These are phyloP conservation scores for Hemibagrus wyckioides DNA, from an alignment of 2,113 vertebrate species.

Conservation along the genomic window DNA sequence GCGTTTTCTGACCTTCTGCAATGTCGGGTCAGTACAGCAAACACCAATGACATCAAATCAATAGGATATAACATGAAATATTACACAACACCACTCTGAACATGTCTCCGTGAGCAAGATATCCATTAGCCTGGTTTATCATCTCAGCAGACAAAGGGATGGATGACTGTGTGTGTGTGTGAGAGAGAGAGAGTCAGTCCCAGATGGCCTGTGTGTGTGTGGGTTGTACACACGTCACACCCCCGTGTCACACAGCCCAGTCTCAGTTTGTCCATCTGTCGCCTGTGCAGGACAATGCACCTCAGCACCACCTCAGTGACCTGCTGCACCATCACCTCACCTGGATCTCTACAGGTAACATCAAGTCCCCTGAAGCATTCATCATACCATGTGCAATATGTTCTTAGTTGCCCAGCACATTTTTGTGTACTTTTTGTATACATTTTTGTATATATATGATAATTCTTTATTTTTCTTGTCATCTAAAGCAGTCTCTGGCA, in stretches of 20 bases:
- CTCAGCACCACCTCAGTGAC: constrained; percentile 62
- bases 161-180: not conserved
- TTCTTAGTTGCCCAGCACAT: too few relatives aligned
- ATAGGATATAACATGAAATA: not conserved
- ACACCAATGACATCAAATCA: not conserved
- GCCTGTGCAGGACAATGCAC: constrained; percentile 61
- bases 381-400: too few relatives aligned
- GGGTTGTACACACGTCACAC: constrained; percentile 16
- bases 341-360: not conserved
- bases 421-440: too few relatives aligned
- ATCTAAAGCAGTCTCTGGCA: too few relatives aligned
- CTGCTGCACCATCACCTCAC: constrained; percentile 13
- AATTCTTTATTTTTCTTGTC: too few relatives aligned
- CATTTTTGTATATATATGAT: too few relatives aligned
- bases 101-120: not conserved
- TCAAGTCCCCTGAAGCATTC: not conserved
- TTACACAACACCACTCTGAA: not conserved
- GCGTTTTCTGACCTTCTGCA: not conserved
- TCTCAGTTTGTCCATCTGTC: constrained; percentile 61
- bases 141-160: not conserved
- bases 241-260: constrained; percentile 6
- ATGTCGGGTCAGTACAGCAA: not conserved
- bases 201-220: constrained; percentile 66
- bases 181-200: constrained; percentile 46
- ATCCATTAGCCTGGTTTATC: not conserved